phyloP scores from a whole-genome alignment of 2,888 invertebrate genomes.

The Acronicta psi region DNA sequence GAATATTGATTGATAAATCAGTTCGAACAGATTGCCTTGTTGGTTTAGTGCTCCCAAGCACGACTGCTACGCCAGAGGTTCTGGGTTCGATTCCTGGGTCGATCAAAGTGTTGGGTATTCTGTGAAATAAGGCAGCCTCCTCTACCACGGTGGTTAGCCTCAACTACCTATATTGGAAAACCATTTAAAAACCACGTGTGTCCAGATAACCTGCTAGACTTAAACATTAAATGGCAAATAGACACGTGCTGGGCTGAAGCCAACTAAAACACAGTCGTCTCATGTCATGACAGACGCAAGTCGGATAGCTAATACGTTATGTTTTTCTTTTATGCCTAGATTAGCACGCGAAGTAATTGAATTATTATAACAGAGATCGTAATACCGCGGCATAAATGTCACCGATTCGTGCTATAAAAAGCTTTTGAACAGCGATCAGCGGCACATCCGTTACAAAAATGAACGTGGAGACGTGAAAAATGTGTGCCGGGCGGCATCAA shows the following conservation, averaged over 20 bases:
- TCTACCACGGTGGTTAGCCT: background rate
- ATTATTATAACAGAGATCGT: slow-evolving; percentile 4
- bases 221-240: slow-evolving; percentile 32
- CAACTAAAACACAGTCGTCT: slow-evolving; percentile 52
- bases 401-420: slow-evolving; percentile 1
- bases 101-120: too few relatives aligned
- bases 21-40: too few relatives aligned
- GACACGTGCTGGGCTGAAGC: slow-evolving; percentile 34
- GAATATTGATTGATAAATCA: too few relatives aligned
- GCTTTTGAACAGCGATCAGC: background rate
- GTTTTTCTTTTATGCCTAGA: slow-evolving; percentile 16
- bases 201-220: slow-evolving; percentile 36
- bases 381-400: background rate
- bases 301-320: slow-evolving; percentile 11
- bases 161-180: background rate
- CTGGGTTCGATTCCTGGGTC: too few relatives aligned
- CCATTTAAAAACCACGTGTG: slow-evolving; percentile 35
- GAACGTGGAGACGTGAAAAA: background rate
- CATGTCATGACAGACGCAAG: slow-evolving; percentile 26
- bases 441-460: slow-evolving; percentile 19
- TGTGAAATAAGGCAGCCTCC: too few relatives aligned
- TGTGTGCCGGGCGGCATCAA: background rate
- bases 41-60: too few relatives aligned
- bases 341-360: slow-evolving; percentile 5
- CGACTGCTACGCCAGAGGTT: too few relatives aligned